These are phyloP conservation scores for Chalcosyrphus nemorum DNA, from an alignment of 2,888 invertebrate genomes.

Conservation along the genomic window DNA sequence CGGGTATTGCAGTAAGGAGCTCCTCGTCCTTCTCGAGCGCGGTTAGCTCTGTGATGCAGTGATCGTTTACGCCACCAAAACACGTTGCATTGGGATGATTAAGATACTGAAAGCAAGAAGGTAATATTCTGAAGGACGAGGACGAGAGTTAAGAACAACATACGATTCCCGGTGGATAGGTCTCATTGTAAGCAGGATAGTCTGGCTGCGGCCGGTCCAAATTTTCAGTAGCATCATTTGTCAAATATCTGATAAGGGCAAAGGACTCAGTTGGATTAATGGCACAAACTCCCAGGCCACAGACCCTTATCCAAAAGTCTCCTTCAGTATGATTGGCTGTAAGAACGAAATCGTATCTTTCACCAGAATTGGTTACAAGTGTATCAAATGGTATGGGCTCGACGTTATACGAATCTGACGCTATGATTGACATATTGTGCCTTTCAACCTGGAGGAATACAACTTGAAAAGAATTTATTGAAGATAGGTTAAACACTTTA, in stretches of 20 bases:
- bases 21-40: constrained; percentile 67
- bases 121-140: background rate
- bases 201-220: constrained; percentile 49
- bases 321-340: constrained; percentile 79
- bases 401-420: constrained; percentile 79
- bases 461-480: background rate
- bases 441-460: constrained; percentile 75
- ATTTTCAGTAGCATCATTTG: constrained; percentile 17
- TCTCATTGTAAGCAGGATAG: constrained; percentile 66
- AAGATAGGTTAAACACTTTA: constrained; percentile 31
- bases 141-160: constrained; percentile 5
- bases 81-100: constrained; percentile 77
- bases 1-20: constrained; percentile 73
- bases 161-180: constrained; percentile 65
- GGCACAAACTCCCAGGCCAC: constrained; percentile 75
- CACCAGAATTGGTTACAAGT: constrained; percentile 81
- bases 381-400: constrained; percentile 76
- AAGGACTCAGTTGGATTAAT: constrained; percentile 74
- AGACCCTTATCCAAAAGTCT: constrained; percentile 76
- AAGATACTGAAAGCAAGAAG: constrained; percentile 59
- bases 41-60: constrained; percentile 74
- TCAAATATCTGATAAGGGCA: constrained; percentile 75
- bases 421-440: constrained; percentile 78
- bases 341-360: constrained; percentile 83
- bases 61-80: constrained; percentile 44